Base-by-base conservation (phyloP, 2,113 vertebrate species). In the Trichomycterus rosablanca region DNA sequence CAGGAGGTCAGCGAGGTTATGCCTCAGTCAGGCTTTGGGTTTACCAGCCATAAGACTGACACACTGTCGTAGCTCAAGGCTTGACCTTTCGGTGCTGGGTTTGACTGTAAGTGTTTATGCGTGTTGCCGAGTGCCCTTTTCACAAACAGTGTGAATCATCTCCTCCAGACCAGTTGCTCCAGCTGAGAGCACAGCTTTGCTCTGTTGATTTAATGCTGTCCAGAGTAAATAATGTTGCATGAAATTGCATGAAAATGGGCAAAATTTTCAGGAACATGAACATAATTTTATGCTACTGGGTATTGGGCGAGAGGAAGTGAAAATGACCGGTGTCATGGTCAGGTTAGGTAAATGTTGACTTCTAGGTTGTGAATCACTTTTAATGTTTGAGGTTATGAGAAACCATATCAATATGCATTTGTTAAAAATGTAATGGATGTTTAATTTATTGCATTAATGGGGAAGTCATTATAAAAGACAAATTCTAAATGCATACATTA, bases 81-180 rank as follows among this genome's bases (percentile, higher is more conserved):
- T 46, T 66, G 58, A 67, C 63, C 20, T 80, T 80, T 80, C 75
- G 76, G 73, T 54, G 59, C 82, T 80, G 77, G 61, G 68, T 73
- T 16, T 73, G 51, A 28, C 35, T 57, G 40, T n/a, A n/a, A n/a
- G n/a, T 59, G 34, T 67, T 35, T 59, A 32, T 59, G 32, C 56
- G 53, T 37, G 62, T 60, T 66, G 35, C 59, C 19, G 50, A 72
- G 78, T 81, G 66, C 46, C 61, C 78, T 78, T 82, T 80, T 74
- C 67, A 59, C 65, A 71, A 76, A 78, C 59, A 52, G 63, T 26
- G 69, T 83, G 84, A 85, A 75, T 86, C 81, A 80, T 82, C 80
- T 81, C 80, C 81, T 83, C 43, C 63, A 55, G 28, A 53, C 50
- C 59, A 28, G 50, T 74, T 59, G 18, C 44, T 57, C 72, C 81